phyloP scores from a whole-genome alignment of 2,797 vertebrate genomes.

The Paratrypauchen microcephalus region DNA sequence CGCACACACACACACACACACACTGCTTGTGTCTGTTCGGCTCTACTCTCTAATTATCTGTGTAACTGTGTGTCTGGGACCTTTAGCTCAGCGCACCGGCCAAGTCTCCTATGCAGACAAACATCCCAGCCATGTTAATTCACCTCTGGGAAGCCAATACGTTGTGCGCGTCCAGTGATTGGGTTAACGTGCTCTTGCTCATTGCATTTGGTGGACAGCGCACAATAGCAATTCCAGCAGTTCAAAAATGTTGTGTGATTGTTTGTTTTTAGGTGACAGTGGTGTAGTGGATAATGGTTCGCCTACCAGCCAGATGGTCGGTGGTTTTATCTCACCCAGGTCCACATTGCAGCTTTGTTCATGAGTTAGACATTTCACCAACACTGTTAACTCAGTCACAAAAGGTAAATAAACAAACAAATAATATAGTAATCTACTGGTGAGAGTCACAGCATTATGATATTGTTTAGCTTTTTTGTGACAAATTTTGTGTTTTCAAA shows the following conservation, averaged over 20 bases:
- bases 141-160: constrained; percentile 34
- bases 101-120: constrained; percentile 51
- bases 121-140: constrained; percentile 52
- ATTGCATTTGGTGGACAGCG: constrained; percentile 21
- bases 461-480: too few species aligned
- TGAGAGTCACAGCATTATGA: too few species aligned
- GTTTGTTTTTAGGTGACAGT: neutral
- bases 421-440: too few species aligned
- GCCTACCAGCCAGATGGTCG: neutral
- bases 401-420: neutral
- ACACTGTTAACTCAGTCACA: neutral
- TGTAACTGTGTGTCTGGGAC: constrained; percentile 68
- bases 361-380: too few species aligned
- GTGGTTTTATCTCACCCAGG: too few species aligned
- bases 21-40: constrained; percentile 61
- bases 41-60: constrained; percentile 73
- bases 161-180: constrained; percentile 30
- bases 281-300: neutral
- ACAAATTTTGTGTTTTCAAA: too few species aligned
- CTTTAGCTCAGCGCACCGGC: constrained; percentile 44
- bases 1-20: too few species aligned
- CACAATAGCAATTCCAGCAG: neutral
- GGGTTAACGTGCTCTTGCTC: constrained; percentile 29
- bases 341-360: too few species aligned
- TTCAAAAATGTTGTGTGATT: neutral